phyloP scores from a whole-genome alignment of 1,140 invertebrate genomes.

The Anastrepha obliqua region DNA sequence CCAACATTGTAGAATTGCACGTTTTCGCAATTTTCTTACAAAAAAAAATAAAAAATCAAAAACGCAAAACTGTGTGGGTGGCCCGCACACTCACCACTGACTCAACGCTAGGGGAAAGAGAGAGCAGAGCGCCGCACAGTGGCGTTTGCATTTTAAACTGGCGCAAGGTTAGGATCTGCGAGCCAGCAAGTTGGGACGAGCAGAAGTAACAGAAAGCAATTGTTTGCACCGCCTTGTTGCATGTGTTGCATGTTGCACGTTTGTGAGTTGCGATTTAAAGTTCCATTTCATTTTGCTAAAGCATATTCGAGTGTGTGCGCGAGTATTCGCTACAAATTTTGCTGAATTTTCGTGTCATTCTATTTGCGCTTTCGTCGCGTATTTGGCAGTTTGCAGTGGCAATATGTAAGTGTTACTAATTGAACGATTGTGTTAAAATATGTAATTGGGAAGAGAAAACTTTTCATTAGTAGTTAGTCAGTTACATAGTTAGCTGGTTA shows the following conservation, averaged over 20 bases:
- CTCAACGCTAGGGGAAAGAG: neutral
- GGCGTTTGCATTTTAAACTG: slow-evolving; percentile 38
- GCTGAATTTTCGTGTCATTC: slow-evolving; percentile 12
- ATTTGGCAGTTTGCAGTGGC: slow-evolving; percentile 35
- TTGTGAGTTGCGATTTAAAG: slow-evolving; percentile 37
- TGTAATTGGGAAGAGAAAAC: slow-evolving; percentile 48
- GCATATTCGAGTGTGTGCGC: neutral
- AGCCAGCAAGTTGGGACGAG: neutral
- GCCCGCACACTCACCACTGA: neutral
- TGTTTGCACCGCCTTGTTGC: slow-evolving; percentile 22
- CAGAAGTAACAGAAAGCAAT: neutral
- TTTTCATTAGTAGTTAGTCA: slow-evolving; percentile 39
- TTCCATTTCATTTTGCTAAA: neutral
- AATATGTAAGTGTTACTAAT: slow-evolving; percentile 50
- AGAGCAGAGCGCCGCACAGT: neutral
- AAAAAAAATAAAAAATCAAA: neutral
- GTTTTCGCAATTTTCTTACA: neutral
- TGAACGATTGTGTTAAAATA: slow-evolving; percentile 50
- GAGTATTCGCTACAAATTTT: too few species aligned
- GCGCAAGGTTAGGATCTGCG: neutral
- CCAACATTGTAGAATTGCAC: neutral
- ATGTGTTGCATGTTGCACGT: slow-evolving; percentile 30
- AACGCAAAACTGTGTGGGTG: slow-evolving; percentile 4
- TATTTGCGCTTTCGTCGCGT: neutral
- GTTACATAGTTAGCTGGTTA: neutral